phyloP scores from a whole-genome alignment of 1,140 invertebrate genomes.

The Drosophila ficusphila region DNA sequence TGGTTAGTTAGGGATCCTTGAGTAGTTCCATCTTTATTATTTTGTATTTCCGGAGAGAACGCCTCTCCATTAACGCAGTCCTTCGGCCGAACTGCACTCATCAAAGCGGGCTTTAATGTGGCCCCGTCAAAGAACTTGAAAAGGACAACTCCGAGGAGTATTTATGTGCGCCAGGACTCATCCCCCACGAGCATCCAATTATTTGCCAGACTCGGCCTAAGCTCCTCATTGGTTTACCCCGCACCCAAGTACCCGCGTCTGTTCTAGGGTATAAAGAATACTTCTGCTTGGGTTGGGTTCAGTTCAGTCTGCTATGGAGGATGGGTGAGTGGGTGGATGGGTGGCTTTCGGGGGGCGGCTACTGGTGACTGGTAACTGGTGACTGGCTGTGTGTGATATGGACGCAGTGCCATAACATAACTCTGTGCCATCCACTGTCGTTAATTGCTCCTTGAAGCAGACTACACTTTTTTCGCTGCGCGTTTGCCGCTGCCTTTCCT shows the following conservation, averaged over 20 bases:
- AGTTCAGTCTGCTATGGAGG: neutral
- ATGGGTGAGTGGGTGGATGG: conserved; percentile 6
- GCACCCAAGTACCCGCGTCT: neutral
- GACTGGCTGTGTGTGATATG: conserved; percentile 66
- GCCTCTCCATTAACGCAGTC: neutral
- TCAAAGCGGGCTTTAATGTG: conserved; percentile 33
- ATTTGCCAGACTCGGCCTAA: conserved; percentile 44
- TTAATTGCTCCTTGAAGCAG: conserved; percentile 82
- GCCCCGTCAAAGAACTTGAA: conserved; percentile 37
- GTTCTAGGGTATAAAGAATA: conserved; percentile 28
- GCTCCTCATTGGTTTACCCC: conserved; percentile 48
- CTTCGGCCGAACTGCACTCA: conserved; percentile 16
- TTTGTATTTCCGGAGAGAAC: no score
- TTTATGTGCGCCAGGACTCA: conserved; percentile 36
- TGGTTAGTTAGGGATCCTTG: neutral
- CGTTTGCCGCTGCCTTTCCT: conserved; percentile 9
- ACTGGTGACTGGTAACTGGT: no score
- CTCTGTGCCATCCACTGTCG: conserved; percentile 74
- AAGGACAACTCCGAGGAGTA: conserved; percentile 32
- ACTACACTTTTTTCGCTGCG: conserved; percentile 64
- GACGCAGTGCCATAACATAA: conserved; percentile 63
- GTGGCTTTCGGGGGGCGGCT: no score
- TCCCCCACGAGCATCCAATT: conserved; percentile 41
- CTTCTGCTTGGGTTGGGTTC: conserved; percentile 17
- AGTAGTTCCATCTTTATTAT: conserved; percentile 8